Percentiles rank a stretch among this genome's conserved stretches.
Evolutionary conservation across 2,797 vertebrate species (phyloP).

Genomic region (Phrynocephalus vlangalii): DNA sequence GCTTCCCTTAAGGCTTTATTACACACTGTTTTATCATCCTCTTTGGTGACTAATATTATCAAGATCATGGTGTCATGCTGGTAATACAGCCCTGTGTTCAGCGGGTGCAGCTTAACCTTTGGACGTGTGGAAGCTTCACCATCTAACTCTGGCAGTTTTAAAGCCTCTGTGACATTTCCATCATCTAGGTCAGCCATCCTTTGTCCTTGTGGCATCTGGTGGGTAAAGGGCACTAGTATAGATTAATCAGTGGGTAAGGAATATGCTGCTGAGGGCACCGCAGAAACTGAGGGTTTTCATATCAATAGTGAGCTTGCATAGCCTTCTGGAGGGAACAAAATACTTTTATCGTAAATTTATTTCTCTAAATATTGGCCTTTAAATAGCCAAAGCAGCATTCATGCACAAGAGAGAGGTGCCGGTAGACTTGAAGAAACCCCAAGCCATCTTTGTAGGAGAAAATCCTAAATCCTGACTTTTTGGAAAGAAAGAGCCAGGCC

Average conservation of each 20-base stretch:
- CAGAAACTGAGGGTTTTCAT: background rate
- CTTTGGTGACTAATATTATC: background rate
- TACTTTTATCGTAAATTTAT: background rate
- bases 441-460: too few species aligned
- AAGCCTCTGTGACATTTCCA: slow-evolving; percentile 19
- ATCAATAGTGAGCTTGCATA: background rate
- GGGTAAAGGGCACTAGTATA: background rate
- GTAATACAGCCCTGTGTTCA: accelerated
- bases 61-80: background rate
- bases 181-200: slow-evolving; percentile 1
- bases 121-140: background rate
- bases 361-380: background rate
- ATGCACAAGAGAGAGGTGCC: background rate
- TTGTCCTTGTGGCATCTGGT: background rate
- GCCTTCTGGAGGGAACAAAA: background rate
- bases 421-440: too few species aligned
- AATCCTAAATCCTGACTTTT: background rate
- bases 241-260: slow-evolving; percentile 32
- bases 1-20: background rate
- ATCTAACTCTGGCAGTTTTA: slow-evolving; percentile 12
- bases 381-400: too few species aligned
- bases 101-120: slow-evolving; percentile 3
- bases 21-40: background rate
- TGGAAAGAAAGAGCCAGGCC: too few species aligned
- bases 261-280: background rate